Conservation (phyloP, 2,888 invertebrate genomes). For the Doris montereyensis region DNA sequence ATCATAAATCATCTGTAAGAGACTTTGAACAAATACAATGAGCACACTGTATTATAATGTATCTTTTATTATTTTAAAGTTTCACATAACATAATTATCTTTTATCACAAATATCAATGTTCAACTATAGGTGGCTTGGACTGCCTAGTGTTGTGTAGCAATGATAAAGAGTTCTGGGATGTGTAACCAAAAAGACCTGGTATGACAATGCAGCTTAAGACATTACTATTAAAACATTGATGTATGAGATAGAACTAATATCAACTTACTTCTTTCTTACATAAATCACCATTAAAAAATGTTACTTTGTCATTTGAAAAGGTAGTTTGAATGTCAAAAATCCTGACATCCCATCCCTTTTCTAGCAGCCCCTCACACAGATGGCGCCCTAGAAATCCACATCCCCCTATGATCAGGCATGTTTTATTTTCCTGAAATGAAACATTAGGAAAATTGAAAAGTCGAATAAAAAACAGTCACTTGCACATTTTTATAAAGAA, state of each 20-base stretch:
- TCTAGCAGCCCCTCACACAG: conserved; percentile 58
- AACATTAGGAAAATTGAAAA: not conserved
- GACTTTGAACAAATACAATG: not conserved
- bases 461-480: no score
- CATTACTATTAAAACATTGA: no score
- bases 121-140: not conserved
- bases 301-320: conserved; percentile 55
- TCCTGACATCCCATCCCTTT: conserved; percentile 54
- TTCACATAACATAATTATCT: not conserved
- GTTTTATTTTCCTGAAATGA: conserved; percentile 45
- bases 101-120: not conserved
- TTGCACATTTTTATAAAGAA: no score
- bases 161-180: no score
- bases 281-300: conserved; percentile 61
- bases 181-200: no score
- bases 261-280: conserved; percentile 56
- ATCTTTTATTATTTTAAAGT: conserved; percentile 7
- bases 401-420: conserved; percentile 63
- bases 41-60: no score
- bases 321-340: conserved; percentile 61
- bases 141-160: no score
- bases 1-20: not conserved
- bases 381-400: conserved; percentile 65
- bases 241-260: no score
- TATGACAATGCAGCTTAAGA: no score